Conservation (phyloP, 1,140 invertebrate genomes). For the Araneus ventricosus region DNA sequence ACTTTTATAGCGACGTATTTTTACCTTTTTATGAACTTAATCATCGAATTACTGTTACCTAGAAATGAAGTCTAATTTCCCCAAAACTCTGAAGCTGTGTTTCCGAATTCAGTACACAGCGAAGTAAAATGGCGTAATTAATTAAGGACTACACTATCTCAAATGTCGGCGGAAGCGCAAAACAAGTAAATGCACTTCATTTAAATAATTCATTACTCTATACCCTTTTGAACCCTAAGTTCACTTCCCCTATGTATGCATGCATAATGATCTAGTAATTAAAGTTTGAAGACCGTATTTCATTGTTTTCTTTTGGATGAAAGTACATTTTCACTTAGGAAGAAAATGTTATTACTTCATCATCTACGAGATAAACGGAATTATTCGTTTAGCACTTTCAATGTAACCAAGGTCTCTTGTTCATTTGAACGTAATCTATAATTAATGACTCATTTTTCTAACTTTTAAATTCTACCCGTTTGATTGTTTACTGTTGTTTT, state of each 20-base stretch:
- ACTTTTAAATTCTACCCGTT: neutral
- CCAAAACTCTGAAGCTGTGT: neutral
- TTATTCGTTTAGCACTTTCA: neutral
- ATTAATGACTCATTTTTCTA: neutral
- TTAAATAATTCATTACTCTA: constrained; percentile 4
- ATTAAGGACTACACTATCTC: neutral
- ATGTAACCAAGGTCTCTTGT: neutral
- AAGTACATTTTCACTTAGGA: neutral
- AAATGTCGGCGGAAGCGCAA: constrained; percentile 1
- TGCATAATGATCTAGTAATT: constrained; percentile 8
- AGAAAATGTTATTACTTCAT: neutral
- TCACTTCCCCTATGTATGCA: neutral
- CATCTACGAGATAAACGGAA: neutral
- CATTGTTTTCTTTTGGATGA: neutral
- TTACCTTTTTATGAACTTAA: neutral
- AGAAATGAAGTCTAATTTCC: neutral
- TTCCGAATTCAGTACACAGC: neutral
- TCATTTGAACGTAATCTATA: neutral
- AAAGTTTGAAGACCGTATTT: neutral
- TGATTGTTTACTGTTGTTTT: neutral
- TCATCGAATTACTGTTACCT: neutral
- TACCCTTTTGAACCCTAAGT: neutral
- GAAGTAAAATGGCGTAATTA: neutral
- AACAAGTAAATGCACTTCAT: neutral
- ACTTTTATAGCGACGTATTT: neutral